These are phyloP conservation scores for Emydocephalus ijimae DNA, from an alignment of 2,113 vertebrate genomes.

Conservation along the genomic window DNA sequence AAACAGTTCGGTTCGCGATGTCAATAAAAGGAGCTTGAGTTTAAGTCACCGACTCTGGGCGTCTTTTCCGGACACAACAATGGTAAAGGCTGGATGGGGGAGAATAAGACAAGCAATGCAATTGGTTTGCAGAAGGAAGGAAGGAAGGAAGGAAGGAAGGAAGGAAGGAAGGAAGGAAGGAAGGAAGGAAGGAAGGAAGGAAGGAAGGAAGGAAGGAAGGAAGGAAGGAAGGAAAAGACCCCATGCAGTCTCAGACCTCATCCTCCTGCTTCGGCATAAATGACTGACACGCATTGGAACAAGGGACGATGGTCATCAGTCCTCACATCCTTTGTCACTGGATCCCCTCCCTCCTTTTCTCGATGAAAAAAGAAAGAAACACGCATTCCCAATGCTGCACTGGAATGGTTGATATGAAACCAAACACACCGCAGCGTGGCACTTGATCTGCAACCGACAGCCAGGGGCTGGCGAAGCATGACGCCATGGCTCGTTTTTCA, in stretches of 20 bases:
- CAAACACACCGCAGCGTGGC: slow-evolving; percentile 42
- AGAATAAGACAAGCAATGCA: background rate
- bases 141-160: background rate
- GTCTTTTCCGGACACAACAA: too few species aligned
- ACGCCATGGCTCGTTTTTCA: slow-evolving; percentile 65
- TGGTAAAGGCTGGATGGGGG: background rate
- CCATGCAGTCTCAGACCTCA: background rate
- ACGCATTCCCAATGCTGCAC: slow-evolving; percentile 1
- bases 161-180: background rate
- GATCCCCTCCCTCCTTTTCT: background rate
- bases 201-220: background rate
- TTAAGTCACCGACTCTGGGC: too few species aligned
- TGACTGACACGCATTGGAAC: slow-evolving; percentile 26
- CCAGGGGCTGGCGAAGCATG: slow-evolving; percentile 47
- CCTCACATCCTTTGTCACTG: slow-evolving; percentile 23
- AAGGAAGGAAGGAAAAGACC: slow-evolving; percentile 26
- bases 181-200: background rate
- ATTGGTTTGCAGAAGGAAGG: background rate
- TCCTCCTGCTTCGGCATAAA: slow-evolving; percentile 30
- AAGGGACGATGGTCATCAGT: slow-evolving; percentile 5
- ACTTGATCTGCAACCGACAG: slow-evolving; percentile 52
- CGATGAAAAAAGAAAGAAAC: background rate
- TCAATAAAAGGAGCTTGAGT: too few species aligned
- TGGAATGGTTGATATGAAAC: slow-evolving; percentile 33
- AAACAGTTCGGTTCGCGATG: too few species aligned